These are phyloP conservation scores for Nasonovia ribisnigri DNA, from an alignment of 2,888 invertebrate genomes.

Conservation along the genomic window DNA sequence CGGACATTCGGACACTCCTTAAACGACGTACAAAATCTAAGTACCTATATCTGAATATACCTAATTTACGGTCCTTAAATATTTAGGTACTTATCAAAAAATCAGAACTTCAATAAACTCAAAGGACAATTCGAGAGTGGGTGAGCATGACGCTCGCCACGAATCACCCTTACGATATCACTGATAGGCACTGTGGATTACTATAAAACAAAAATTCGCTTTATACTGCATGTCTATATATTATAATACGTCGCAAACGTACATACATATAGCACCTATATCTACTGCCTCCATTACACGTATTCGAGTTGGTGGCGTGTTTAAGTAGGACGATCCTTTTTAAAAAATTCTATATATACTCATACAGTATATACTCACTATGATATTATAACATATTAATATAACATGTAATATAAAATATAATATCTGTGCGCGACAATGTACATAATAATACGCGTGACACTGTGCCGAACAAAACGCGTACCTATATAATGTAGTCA, in stretches of 20 bases:
- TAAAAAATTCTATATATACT: neutral
- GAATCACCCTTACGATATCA: too few species aligned
- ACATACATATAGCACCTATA: neutral
- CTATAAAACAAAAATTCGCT: too few species aligned
- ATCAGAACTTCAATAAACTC: neutral
- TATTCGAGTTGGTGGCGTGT: neutral
- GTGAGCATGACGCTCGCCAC: neutral
- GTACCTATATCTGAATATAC: neutral
- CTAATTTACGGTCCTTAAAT: neutral
- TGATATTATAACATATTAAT: too few species aligned
- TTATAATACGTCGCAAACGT: too few species aligned
- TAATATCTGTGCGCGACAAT: neutral
- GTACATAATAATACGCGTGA: neutral
- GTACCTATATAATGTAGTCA: neutral
- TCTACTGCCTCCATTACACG: too few species aligned
- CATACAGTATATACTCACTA: neutral
- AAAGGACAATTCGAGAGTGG: neutral
- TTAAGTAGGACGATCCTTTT: neutral
- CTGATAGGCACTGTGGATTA: too few species aligned
- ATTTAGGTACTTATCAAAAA: neutral
- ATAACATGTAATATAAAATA: neutral
- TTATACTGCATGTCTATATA: too few species aligned
- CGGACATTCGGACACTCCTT: neutral
- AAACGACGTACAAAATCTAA: neutral
- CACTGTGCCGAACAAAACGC: slow-evolving; percentile 39